Percentiles rank a stretch among this genome's conserved stretches.
Evolutionary conservation across 2,113 vertebrate genomes (phyloP).

Genomic region (Solenodon paradoxus): DNA sequence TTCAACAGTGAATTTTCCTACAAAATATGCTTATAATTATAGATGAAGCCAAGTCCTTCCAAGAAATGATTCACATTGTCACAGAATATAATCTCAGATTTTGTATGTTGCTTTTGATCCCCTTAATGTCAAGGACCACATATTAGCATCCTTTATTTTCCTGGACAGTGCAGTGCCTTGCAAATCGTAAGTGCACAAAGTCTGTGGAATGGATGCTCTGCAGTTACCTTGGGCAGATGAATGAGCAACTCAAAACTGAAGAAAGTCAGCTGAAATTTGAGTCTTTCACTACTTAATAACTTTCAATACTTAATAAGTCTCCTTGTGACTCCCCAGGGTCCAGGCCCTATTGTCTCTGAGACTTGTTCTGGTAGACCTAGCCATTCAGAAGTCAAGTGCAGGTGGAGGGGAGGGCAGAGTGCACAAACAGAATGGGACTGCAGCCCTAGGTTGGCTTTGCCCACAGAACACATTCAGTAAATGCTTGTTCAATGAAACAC

Average conservation of each 20-base stretch:
- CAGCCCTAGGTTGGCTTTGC: background rate
- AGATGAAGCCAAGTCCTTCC: background rate
- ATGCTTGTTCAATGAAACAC: background rate
- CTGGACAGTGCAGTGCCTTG: background rate
- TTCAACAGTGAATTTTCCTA: background rate
- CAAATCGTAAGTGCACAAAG: background rate
- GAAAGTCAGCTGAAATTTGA: background rate
- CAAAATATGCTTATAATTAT: background rate
- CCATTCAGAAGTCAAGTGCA: background rate
- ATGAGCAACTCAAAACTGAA: background rate
- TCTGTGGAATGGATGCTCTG: background rate
- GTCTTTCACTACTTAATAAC: background rate
- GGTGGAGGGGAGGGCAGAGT: background rate
- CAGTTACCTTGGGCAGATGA: background rate
- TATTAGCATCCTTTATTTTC: background rate
- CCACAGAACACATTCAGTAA: background rate
- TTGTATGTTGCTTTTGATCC: background rate
- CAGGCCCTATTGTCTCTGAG: background rate
- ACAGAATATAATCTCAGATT: background rate
- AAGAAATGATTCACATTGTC: background rate
- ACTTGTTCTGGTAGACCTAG: background rate
- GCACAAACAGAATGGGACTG: background rate
- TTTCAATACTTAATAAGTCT: background rate
- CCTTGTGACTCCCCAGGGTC: background rate
- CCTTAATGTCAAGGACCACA: background rate